Evolutionary conservation across 2,113 vertebrate species (phyloP).

Genomic region (Psittacara wagleri): DNA sequence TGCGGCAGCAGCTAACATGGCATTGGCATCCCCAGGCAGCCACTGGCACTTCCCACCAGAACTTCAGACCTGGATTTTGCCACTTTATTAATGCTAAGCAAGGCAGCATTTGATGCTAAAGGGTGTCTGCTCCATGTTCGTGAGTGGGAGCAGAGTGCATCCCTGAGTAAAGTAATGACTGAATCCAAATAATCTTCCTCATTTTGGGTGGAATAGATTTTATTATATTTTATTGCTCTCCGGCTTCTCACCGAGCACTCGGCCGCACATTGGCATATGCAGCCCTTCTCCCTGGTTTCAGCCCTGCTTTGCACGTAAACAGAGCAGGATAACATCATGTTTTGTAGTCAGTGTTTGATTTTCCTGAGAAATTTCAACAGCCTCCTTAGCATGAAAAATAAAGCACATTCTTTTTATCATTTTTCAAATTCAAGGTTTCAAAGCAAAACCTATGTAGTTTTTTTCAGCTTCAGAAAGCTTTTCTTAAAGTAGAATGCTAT

Average conservation of each 20-base stretch:
- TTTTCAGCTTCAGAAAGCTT: conserved; percentile 15
- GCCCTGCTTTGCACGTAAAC: accelerated
- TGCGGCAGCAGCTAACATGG: accelerated
- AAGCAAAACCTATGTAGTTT: neutral
- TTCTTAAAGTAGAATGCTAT: conserved; percentile 28
- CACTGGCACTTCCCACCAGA: neutral
- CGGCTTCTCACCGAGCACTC: accelerated
- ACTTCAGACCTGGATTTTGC: accelerated
- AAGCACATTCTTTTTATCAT: neutral
- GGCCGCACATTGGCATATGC: accelerated
- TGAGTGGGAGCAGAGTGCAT: neutral
- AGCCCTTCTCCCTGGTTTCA: neutral
- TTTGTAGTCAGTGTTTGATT: neutral
- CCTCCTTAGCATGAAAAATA: neutral
- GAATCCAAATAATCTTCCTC: accelerated
- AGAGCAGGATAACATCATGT: accelerated
- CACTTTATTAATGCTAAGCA: accelerated
- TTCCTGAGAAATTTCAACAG: neutral
- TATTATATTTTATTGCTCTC: neutral
- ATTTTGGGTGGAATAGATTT: accelerated
- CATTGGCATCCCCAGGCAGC: neutral
- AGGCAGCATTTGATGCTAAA: accelerated
- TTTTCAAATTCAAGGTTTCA: neutral
- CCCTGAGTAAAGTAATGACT: accelerated
- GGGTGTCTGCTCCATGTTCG: accelerated